These are phyloP conservation scores for Drosophila pegasa DNA, from an alignment of 2,888 invertebrate species.

Conservation along the genomic window DNA sequence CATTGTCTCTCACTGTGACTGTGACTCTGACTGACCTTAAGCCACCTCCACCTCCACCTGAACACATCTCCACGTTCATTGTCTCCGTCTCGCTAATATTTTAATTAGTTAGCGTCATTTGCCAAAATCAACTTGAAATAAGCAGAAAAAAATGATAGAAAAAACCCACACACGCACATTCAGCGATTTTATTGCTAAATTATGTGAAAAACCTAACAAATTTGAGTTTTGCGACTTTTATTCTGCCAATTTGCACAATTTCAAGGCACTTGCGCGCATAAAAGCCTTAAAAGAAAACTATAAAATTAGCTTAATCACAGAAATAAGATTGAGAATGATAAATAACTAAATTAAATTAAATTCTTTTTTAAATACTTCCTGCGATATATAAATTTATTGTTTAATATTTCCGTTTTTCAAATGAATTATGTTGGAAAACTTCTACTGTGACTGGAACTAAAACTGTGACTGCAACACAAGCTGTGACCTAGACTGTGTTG, in stretches of 20 bases:
- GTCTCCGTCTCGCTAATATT: constrained; percentile 22
- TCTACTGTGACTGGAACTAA: neutral
- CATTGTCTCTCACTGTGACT: constrained; percentile 44
- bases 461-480: neutral
- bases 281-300: constrained; percentile 21
- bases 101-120: constrained; percentile 43
- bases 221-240: constrained; percentile 15
- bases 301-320: constrained; percentile 27
- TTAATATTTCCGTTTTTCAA: constrained; percentile 22
- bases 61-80: constrained; percentile 29
- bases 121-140: constrained; percentile 33
- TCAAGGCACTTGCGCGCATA: constrained; percentile 57
- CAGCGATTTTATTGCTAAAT: constrained; percentile 49
- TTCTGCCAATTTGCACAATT: constrained; percentile 61
- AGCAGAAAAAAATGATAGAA: constrained; percentile 2
- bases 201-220: constrained; percentile 57
- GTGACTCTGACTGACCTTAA: constrained; percentile 50
- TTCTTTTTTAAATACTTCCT: constrained; percentile 31
- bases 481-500: too few species aligned
- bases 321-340: constrained; percentile 21
- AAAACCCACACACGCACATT: constrained; percentile 20
- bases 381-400: neutral
- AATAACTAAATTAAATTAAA: constrained; percentile 7
- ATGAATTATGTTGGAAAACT: neutral
- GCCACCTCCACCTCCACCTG: constrained; percentile 10